These are phyloP conservation scores for Malacosoma neustria DNA, from an alignment of 2,888 invertebrate species.

Conservation along the genomic window DNA sequence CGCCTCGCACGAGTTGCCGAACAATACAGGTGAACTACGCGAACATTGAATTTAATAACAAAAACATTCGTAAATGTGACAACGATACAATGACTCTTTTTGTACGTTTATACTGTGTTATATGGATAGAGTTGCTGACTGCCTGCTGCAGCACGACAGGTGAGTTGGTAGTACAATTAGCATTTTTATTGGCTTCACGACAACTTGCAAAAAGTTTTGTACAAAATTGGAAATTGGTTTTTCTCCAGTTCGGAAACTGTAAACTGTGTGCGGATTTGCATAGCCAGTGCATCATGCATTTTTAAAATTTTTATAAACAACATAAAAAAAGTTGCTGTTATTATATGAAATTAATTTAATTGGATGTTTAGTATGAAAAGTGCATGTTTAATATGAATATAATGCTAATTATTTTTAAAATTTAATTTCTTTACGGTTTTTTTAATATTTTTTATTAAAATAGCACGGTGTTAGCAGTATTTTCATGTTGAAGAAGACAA, in stretches of 20 bases:
- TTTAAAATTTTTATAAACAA: no score
- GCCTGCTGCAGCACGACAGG: constrained; percentile 60
- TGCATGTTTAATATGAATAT: no score
- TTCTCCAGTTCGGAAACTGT: constrained; percentile 14
- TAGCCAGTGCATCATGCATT: no score
- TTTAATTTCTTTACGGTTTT: no score
- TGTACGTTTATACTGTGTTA: constrained; percentile 68
- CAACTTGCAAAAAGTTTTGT: constrained; percentile 44
- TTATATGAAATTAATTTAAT: no score
- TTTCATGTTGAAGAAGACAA: no score
- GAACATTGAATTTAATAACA: constrained; percentile 18
- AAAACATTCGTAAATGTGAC: constrained; percentile 33
- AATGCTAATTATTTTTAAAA: no score
- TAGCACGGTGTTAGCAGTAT: no score
- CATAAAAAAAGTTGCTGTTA: no score
- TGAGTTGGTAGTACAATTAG: constrained; percentile 55
- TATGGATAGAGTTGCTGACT: constrained; percentile 57
- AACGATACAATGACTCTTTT: constrained; percentile 64
- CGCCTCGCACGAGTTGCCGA: constrained; percentile 35
- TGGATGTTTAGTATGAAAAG: no score
- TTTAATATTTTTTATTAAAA: no score
- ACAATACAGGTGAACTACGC: constrained; percentile 49
- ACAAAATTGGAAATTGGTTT: constrained; percentile 24
- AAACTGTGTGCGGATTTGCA: constrained; percentile 3
- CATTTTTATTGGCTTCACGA: constrained; percentile 52